A percentile compares a stretch with the other conserved stretches of the same genome.
Conservation (phyloP, 2,797 vertebrate species). For the Morelia viridis region DNA sequence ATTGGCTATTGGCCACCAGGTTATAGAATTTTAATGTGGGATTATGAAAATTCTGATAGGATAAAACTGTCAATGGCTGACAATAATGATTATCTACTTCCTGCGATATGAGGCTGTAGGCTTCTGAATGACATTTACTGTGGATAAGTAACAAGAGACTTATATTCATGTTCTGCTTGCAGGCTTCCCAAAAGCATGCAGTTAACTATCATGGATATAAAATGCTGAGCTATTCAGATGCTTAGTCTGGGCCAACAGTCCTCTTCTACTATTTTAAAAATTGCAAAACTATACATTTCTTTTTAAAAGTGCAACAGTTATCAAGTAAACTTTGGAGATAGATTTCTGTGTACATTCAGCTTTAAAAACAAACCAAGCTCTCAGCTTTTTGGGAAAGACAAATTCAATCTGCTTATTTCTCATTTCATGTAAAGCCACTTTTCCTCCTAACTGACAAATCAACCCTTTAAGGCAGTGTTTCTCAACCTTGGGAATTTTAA, state of each 20-base stretch:
- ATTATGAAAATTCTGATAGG: background rate
- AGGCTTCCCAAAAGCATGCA: background rate
- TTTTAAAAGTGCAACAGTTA: background rate
- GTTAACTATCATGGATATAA: background rate
- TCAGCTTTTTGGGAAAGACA: background rate
- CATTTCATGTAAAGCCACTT: background rate
- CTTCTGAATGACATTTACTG: background rate
- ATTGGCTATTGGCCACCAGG: background rate
- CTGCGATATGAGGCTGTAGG: background rate
- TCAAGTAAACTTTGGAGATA: background rate
- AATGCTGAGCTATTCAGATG: background rate
- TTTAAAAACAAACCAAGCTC: background rate
- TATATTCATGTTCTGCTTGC: background rate
- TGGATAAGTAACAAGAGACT: background rate
- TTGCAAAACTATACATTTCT: background rate
- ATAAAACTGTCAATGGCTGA: background rate
- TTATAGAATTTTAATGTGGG: background rate
- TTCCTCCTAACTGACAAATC: background rate
- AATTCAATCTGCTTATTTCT: background rate
- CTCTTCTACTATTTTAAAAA: background rate
- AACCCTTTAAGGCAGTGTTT: background rate
- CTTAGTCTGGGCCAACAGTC: background rate
- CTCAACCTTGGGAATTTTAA: too few species aligned
- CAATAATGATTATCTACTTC: background rate
- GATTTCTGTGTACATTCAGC: background rate